Percentiles rank a stretch among this genome's conserved stretches.
These are phyloP conservation scores for Eidolon helvum DNA, from an alignment of 2,113 vertebrate species.

Conservation along the genomic window DNA sequence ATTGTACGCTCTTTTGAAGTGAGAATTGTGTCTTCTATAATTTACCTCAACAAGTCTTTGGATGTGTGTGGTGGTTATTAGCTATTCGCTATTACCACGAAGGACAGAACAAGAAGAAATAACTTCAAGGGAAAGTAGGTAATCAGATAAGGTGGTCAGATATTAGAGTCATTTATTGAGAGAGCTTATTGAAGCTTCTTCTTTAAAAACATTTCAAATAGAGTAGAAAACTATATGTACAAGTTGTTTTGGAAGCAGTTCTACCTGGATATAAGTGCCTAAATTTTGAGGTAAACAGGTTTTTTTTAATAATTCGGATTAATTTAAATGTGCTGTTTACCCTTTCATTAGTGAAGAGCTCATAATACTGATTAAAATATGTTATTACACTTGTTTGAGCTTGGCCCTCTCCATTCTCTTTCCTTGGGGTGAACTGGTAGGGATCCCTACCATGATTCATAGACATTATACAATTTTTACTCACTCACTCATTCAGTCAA, in stretches of 20 bases:
- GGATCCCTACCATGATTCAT: neutral
- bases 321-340: neutral
- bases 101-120: constrained; percentile 65
- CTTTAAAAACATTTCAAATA: constrained; percentile 59
- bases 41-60: constrained; percentile 63
- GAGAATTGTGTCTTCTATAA: constrained; percentile 57
- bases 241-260: neutral
- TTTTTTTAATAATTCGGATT: neutral
- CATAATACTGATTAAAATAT: neutral
- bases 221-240: neutral
- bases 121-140: constrained; percentile 61
- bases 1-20: constrained; percentile 42
- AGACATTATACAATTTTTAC: neutral
- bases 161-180: constrained; percentile 58
- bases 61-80: constrained; percentile 38
- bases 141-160: constrained; percentile 56
- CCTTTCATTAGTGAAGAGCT: neutral
- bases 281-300: constrained; percentile 29
- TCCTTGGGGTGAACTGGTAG: neutral
- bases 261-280: neutral
- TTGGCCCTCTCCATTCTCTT: neutral
- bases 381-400: neutral
- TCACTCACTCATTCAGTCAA: neutral
- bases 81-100: constrained; percentile 52
- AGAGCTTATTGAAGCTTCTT: constrained; percentile 50